These are phyloP conservation scores for Leptocoma aspasia DNA, from an alignment of 2,113 vertebrate genomes.

Conservation along the genomic window DNA sequence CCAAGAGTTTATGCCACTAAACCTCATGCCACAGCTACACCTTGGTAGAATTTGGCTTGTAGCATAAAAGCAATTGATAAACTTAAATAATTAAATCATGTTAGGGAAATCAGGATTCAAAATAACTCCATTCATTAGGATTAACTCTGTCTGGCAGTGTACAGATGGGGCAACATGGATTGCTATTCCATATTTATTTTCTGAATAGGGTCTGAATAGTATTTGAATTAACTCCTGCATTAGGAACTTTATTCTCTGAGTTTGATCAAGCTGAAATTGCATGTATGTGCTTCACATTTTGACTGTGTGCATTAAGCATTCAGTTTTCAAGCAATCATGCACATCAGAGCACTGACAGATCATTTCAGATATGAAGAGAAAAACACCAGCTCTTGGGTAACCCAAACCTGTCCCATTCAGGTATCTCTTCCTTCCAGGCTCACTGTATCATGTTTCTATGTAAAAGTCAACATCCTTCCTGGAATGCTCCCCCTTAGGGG, in stretches of 20 bases:
- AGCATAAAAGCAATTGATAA: not conserved
- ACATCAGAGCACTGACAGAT: not conserved
- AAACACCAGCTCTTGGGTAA: not conserved
- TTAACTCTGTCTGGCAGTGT: not conserved
- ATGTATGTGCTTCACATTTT: not conserved
- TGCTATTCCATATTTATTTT: not conserved
- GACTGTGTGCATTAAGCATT: not conserved
- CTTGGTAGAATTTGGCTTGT: not conserved
- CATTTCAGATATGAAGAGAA: not conserved
- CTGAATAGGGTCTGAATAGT: not conserved
- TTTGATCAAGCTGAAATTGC: not conserved
- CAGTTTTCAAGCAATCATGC: not conserved
- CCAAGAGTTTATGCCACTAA: not conserved
- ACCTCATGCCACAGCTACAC: not conserved
- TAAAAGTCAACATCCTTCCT: constrained; percentile 17
- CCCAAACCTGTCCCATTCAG: not conserved
- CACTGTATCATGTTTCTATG: not conserved
- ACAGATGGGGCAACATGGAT: not conserved
- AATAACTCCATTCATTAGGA: not conserved
- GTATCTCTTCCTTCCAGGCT: constrained; percentile 3
- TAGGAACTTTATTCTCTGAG: not conserved
- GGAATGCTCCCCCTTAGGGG: constrained; percentile 36
- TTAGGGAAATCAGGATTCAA: not conserved
- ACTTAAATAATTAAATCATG: not conserved
- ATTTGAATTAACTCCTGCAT: not conserved